Percentiles rank a stretch among this genome's conserved stretches.
These are phyloP conservation scores for Lophius americanus DNA, from an alignment of 2,797 vertebrate species.

Conservation along the genomic window DNA sequence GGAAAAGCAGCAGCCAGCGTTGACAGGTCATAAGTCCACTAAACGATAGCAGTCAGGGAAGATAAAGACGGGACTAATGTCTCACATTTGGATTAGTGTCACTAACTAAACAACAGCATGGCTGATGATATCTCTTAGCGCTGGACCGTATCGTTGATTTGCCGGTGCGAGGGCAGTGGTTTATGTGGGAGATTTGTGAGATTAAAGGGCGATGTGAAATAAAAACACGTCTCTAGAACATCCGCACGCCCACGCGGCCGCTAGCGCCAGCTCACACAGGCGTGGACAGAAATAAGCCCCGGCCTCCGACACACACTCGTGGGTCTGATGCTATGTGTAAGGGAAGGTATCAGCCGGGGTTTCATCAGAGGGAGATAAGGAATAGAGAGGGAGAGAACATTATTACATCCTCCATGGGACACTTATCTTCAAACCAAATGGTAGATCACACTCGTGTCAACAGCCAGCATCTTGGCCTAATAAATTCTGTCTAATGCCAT, in stretches of 20 bases:
- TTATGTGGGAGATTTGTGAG: constrained; percentile 46
- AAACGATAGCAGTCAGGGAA: constrained; percentile 18
- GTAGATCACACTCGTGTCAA: constrained; percentile 82
- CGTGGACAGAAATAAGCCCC: not conserved
- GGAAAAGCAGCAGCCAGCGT: not conserved
- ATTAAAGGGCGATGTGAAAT: constrained; percentile 47
- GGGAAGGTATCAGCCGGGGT: constrained; percentile 60
- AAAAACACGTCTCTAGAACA: constrained; percentile 36
- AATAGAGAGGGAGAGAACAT: constrained; percentile 72
- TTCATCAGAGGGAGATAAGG: constrained; percentile 80
- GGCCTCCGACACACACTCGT: constrained; percentile 16
- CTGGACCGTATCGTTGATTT: constrained; percentile 25
- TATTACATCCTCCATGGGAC: constrained; percentile 79
- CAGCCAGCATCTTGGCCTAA: constrained; percentile 78
- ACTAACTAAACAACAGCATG: constrained; percentile 43
- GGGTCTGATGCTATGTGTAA: constrained; percentile 29
- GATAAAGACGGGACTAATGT: constrained; percentile 15
- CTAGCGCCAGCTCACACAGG: not conserved
- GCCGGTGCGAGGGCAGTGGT: constrained; percentile 37
- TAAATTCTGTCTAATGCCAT: constrained; percentile 79
- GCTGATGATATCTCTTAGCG: constrained; percentile 29
- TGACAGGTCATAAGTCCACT: not conserved
- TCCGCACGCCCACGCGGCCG: too few relatives aligned
- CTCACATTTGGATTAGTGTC: constrained; percentile 31
- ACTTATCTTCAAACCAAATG: constrained; percentile 80